Conservation (phyloP, 2,113 vertebrate species). For the Urocolius indicus region DNA sequence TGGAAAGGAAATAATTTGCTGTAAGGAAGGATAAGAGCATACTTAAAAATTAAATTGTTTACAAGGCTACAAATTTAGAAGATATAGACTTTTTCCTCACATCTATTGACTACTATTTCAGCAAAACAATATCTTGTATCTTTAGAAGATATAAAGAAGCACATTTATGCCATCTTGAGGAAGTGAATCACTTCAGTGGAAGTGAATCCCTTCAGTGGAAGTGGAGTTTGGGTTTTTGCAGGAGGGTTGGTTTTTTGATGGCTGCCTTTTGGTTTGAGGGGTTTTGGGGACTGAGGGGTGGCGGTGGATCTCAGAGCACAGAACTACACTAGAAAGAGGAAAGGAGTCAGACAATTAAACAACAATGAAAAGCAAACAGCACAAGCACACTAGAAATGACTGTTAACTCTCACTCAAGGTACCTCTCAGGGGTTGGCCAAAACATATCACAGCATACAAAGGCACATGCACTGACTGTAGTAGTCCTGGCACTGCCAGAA, state of each 20-base stretch:
- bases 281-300: not conserved
- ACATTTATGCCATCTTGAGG: not conserved
- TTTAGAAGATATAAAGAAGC: not conserved
- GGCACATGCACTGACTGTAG: not conserved
- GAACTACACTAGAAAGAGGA: not conserved
- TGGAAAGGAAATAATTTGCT: not conserved
- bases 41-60: not conserved
- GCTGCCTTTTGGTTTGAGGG: not conserved
- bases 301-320: not conserved
- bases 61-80: not conserved
- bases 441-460: not conserved
- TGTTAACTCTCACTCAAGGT: not conserved
- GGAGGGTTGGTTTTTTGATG: not conserved
- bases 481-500: not conserved
- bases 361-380: not conserved
- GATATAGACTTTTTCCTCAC: not conserved
- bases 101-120: not conserved
- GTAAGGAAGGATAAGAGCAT: not conserved
- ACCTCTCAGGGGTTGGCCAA: not conserved
- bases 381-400: not conserved
- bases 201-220: not conserved
- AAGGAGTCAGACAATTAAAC: not conserved
- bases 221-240: not conserved
- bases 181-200: not conserved
- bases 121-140: rapidly evolving